A percentile compares a stretch with the other conserved stretches of the same genome.
These are phyloP conservation scores for Poeciliopsis turneri DNA, from an alignment of 2,797 vertebrate genomes.

Conservation along the genomic window DNA sequence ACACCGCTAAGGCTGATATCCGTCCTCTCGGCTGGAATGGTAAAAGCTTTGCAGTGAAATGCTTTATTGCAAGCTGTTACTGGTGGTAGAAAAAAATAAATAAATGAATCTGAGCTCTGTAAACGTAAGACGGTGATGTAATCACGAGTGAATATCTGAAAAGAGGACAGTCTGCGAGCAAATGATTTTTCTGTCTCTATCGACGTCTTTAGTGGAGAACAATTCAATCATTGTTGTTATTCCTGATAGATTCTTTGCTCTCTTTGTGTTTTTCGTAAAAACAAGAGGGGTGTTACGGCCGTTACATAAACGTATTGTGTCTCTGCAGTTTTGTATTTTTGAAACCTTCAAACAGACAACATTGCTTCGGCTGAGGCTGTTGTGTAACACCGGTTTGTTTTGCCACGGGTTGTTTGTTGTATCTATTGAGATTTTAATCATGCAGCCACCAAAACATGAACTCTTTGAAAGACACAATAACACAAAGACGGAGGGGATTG, in stretches of 20 bases:
- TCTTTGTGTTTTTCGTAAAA: conserved; percentile 10
- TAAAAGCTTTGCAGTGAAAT: conserved; percentile 47
- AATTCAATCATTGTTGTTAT: conserved; percentile 30
- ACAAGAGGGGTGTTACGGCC: conserved; percentile 23
- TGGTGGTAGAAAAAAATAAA: conserved; percentile 30
- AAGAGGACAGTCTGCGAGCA: conserved; percentile 24
- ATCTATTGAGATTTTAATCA: conserved; percentile 5
- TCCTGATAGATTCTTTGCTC: conserved; percentile 26
- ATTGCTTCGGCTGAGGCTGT: conserved; percentile 8
- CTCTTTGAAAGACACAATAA: conserved; percentile 1
- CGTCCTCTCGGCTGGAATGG: conserved; percentile 37
- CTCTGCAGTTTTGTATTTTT: conserved; percentile 10
- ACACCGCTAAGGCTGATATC: conserved; percentile 20
- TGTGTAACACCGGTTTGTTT: not conserved
- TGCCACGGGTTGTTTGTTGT: not conserved
- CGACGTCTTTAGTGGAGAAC: conserved; percentile 45
- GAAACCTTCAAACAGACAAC: conserved; percentile 11
- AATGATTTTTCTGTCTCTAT: conserved; percentile 50
- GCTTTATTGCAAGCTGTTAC: conserved; percentile 51
- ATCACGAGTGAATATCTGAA: conserved; percentile 35
- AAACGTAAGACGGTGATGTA: conserved; percentile 42
- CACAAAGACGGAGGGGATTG: not conserved
- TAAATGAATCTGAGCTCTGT: conserved; percentile 37
- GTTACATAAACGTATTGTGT: conserved; percentile 22
- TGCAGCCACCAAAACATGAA: not conserved